Base-by-base conservation (phyloP, 1,140 invertebrate species). In the Protaetia brevitarsis region DNA sequence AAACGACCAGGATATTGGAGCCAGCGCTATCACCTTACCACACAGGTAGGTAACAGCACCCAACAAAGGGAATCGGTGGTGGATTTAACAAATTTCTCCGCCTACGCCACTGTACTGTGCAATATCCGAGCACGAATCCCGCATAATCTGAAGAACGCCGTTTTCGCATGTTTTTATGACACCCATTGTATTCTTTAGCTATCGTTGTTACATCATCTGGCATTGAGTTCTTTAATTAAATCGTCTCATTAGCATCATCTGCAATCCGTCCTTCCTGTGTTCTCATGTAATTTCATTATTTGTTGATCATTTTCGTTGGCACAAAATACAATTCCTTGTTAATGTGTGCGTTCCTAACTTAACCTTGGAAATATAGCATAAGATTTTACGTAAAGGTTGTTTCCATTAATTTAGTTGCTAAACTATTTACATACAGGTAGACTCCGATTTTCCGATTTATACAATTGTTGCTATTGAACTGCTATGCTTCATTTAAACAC, bases 21-120 rank as follows among this genome's bases (percentile, higher is more conserved):
- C 80, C 85, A 73, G 82, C 84, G 70, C 81, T 87, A 76, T 84
- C 86, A 71, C 86, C 87, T 68, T 89, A 88, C 76, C 86, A 88
- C 75, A 85, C 86, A 81, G 84, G 85, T 83, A 79, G 81, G 79
- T 21, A 7, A 13, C n/a, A 13, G 28, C 5, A 16, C 11, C 41
- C 21, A 21, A 51, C 21, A 8, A 10, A 59, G 1, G 26, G 26
- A 59, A 28, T 10, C 1, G 64, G 64, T 65, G 63, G 1, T 29
- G 63, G 63, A 28, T 19, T 3, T 28, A 27, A 27, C n/a, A 59
- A 31, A 59, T 0, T 19, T 10, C 31, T 34, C 8, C 41, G 6
- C 41, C 28, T 28, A 70, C 73, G 71, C 73, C 71, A 71, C 73
- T 74, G 71, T 72, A 74, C 65, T 51, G 41, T 51, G 41, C 26